phyloP scores from a whole-genome alignment of 1,140 invertebrate species.

The Bombus breviceps region DNA sequence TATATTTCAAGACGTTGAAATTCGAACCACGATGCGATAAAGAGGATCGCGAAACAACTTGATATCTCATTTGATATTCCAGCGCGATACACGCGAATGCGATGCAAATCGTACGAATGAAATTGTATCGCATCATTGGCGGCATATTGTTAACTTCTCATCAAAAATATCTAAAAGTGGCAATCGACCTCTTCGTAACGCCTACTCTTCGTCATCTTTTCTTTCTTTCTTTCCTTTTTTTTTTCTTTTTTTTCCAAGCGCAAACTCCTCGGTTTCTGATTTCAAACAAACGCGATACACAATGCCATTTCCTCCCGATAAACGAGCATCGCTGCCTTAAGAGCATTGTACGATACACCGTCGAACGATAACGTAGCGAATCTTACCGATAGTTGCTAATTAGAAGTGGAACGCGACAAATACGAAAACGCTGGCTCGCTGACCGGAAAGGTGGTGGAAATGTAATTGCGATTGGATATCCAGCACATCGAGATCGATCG shows the following conservation, averaged over 20 bases:
- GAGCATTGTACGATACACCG: not conserved
- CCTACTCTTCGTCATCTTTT: too few species aligned
- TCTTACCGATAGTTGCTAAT: not conserved
- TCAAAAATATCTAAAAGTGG: not conserved
- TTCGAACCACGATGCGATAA: not conserved
- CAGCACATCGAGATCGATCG: conserved; percentile 60
- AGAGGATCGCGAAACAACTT: not conserved
- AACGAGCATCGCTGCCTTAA: not conserved
- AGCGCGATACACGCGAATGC: too few species aligned
- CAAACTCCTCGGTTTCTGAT: not conserved
- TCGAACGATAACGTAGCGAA: not conserved
- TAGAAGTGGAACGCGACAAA: not conserved
- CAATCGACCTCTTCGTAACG: too few species aligned
- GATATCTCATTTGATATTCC: not conserved
- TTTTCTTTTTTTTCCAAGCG: not conserved
- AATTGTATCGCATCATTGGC: too few species aligned
- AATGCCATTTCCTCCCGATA: too few species aligned
- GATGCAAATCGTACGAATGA: too few species aligned
- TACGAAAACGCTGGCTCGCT: not conserved
- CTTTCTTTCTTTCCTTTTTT: too few species aligned
- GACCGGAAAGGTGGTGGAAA: not conserved
- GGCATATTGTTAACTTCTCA: not conserved
- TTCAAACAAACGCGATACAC: not conserved
- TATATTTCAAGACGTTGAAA: not conserved
- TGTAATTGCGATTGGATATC: conserved; percentile 43